phyloP scores from a whole-genome alignment of 1,140 invertebrate genomes.

The Oncopeltus fasciatus region DNA sequence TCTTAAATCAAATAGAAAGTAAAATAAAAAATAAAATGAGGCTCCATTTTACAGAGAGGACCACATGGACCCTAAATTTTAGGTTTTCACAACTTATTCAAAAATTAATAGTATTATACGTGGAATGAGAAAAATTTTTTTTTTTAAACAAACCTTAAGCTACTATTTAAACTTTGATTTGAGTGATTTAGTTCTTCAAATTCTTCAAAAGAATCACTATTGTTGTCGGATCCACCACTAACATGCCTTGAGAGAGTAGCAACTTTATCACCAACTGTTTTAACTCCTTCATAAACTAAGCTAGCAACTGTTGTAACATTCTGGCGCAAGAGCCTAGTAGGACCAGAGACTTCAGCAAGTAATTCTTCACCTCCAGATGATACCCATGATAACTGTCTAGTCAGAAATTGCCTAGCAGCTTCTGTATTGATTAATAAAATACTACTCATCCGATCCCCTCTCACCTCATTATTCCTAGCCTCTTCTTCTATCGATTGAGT shows the following conservation, averaged over 20 bases:
- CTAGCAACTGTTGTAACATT: slow-evolving; percentile 59
- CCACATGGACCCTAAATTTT: too few species aligned
- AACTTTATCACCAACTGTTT: slow-evolving; percentile 57
- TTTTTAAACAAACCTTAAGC: slow-evolving; percentile 29
- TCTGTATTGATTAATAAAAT: slow-evolving; percentile 47
- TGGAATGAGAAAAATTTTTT: too few species aligned
- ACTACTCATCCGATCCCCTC: slow-evolving; percentile 41
- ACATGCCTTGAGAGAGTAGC: slow-evolving; percentile 54
- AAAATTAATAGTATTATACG: too few species aligned
- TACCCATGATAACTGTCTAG: slow-evolving; percentile 55
- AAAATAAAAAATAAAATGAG: too few species aligned
- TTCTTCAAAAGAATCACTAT: slow-evolving; percentile 37
- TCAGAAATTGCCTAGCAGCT: slow-evolving; percentile 52
- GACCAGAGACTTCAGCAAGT: slow-evolving; percentile 45
- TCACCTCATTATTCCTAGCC: slow-evolving; percentile 31
- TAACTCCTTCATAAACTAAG: slow-evolving; percentile 56
- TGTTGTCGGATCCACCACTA: slow-evolving; percentile 52
- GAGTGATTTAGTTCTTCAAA: slow-evolving; percentile 34
- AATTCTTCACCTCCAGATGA: slow-evolving; percentile 49
- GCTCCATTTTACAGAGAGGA: too few species aligned
- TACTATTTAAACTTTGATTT: slow-evolving; percentile 26
- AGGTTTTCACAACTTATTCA: too few species aligned
- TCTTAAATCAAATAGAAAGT: too few species aligned
- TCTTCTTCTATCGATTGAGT: slow-evolving; percentile 12
- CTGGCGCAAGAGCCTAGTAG: slow-evolving; percentile 50